A percentile compares a stretch with the other conserved stretches of the same genome.
Conservation (phyloP, 2,888 invertebrate species). For the Theretra japonica region DNA sequence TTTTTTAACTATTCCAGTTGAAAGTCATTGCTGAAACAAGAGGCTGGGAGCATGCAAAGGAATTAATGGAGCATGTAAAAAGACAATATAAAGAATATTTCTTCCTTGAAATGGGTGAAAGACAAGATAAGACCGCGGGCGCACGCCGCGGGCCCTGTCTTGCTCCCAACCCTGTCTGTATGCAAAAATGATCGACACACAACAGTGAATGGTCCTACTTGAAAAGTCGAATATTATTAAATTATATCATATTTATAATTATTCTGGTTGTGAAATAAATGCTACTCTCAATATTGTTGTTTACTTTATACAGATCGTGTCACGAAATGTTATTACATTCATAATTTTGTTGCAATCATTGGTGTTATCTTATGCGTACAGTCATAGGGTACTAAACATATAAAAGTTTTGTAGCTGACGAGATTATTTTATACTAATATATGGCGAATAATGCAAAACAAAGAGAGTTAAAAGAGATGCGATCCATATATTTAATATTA, state of each 20-base stretch:
- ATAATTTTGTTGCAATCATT: too few relatives aligned
- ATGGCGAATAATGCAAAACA: too few relatives aligned
- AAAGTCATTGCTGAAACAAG: constrained; percentile 95
- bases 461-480: too few relatives aligned
- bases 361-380: too few relatives aligned
- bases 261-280: constrained; percentile 3
- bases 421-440: too few relatives aligned
- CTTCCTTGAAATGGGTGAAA: constrained; percentile 65
- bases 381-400: too few relatives aligned
- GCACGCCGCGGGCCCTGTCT: constrained; percentile 71
- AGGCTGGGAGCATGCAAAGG: constrained; percentile 90
- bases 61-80: constrained; percentile 67
- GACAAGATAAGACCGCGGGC: constrained; percentile 51
- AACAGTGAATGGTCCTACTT: not conserved
- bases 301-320: not conserved
- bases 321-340: too few relatives aligned
- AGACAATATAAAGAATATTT: constrained; percentile 87
- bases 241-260: not conserved
- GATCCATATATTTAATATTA: too few relatives aligned
- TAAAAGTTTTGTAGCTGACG: too few relatives aligned
- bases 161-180: constrained; percentile 76
- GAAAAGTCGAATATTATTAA: not conserved
- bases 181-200: constrained; percentile 64
- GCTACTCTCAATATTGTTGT: not conserved
- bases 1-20: constrained; percentile 80